These are phyloP conservation scores for Monochamus saltuarius DNA, from an alignment of 1,140 invertebrate species.

Conservation along the genomic window DNA sequence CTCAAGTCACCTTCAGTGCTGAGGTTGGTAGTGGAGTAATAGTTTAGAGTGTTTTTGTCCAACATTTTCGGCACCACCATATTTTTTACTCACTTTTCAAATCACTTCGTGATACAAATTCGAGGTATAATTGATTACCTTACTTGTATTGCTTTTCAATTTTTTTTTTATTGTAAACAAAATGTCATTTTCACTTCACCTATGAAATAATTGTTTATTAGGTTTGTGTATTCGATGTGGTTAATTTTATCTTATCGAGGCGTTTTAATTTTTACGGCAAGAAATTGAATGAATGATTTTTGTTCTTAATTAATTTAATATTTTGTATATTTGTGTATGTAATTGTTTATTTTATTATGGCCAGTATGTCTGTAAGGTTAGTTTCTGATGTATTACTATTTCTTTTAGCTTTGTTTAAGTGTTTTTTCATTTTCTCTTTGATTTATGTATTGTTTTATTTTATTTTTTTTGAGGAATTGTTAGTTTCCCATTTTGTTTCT, in stretches of 20 bases:
- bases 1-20: conserved; percentile 79
- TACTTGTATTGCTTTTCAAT: background rate
- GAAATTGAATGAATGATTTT: conserved; percentile 8
- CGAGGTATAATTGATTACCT: background rate
- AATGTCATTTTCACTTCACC: too few species aligned
- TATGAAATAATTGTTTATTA: too few species aligned
- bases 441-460: conserved; percentile 3
- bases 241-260: background rate
- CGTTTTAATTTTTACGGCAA: background rate
- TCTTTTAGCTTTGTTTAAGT: conserved; percentile 3
- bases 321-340: conserved; percentile 23
- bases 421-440: conserved; percentile 15
- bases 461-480: too few species aligned
- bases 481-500: too few species aligned
- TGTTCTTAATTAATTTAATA: conserved; percentile 9
- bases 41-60: conserved; percentile 49
- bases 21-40: conserved; percentile 78
- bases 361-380: conserved; percentile 10
- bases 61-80: background rate
- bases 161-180: too few species aligned
- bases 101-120: background rate
- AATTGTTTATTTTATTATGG: conserved; percentile 12
- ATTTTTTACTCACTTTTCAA: background rate
- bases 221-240: background rate
- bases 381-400: conserved; percentile 3